phyloP scores from a whole-genome alignment of 2,888 invertebrate genomes.

The Meta bourneti region DNA sequence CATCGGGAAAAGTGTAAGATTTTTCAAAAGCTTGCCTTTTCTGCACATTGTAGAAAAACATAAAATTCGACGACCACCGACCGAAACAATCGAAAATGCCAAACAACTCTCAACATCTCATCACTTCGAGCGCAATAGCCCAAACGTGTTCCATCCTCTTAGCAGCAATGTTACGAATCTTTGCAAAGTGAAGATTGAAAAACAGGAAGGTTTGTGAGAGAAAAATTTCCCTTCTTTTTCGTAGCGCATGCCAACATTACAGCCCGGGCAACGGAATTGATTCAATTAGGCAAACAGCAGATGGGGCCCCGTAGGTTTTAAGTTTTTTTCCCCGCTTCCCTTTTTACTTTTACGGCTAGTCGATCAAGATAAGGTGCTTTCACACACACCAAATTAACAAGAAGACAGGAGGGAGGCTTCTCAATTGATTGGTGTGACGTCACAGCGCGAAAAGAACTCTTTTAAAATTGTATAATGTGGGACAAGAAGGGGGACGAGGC shows the following conservation, averaged over 20 bases:
- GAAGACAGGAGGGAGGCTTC: slow-evolving; percentile 43
- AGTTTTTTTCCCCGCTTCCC: slow-evolving; percentile 19
- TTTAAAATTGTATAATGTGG: slow-evolving; percentile 49
- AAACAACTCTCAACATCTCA: too few species aligned
- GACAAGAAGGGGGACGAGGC: neutral
- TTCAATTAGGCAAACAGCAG: slow-evolving; percentile 76
- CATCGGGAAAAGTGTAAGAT: too few species aligned
- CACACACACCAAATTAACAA: slow-evolving; percentile 75
- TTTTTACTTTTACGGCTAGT: slow-evolving; percentile 39
- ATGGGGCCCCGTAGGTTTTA: slow-evolving; percentile 67
- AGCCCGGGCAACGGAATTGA: slow-evolving; percentile 59
- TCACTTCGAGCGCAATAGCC: too few species aligned
- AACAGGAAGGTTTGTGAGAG: slow-evolving; percentile 28
- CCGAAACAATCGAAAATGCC: too few species aligned
- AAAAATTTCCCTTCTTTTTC: slow-evolving; percentile 30
- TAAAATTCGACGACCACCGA: too few species aligned
- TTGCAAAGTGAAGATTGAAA: slow-evolving; percentile 44
- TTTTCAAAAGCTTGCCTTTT: too few species aligned
- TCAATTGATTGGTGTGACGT: slow-evolving; percentile 74
- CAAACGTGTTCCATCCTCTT: neutral
- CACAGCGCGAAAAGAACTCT: slow-evolving; percentile 47
- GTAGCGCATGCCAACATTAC: slow-evolving; percentile 18
- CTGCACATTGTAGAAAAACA: too few species aligned
- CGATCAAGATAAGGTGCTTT: slow-evolving; percentile 75
- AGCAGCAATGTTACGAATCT: neutral